phyloP scores from a whole-genome alignment of 2,888 invertebrate genomes.

The Fragum whitleyi region DNA sequence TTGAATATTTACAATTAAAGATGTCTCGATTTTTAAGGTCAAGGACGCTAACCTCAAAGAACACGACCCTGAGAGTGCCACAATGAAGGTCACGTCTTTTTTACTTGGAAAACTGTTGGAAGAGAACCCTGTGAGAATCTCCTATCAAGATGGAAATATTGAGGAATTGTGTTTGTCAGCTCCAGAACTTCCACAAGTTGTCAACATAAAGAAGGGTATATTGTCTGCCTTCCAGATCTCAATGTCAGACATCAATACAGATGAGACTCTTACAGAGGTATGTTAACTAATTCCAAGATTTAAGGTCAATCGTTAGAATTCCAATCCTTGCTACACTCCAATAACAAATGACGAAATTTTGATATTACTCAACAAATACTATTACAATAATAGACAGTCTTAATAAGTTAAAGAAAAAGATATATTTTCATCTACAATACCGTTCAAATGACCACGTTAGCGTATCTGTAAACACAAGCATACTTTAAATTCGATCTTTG shows the following conservation, averaged over 20 bases:
- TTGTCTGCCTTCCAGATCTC: constrained; percentile 61
- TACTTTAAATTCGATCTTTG: too few species aligned
- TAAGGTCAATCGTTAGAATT: too few species aligned
- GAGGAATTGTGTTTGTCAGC: constrained; percentile 53
- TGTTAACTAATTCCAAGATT: neutral
- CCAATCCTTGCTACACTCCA: too few species aligned
- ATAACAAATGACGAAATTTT: too few species aligned
- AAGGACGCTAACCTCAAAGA: constrained; percentile 53
- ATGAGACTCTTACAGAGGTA: constrained; percentile 57
- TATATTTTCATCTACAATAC: too few species aligned
- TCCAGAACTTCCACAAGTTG: constrained; percentile 32
- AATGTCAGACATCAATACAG: constrained; percentile 58
- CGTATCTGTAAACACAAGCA: too few species aligned
- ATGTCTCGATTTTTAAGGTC: constrained; percentile 46
- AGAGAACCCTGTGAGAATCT: constrained; percentile 51
- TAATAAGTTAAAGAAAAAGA: too few species aligned
- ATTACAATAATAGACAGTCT: too few species aligned
- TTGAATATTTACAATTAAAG: too few species aligned
- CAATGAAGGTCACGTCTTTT: constrained; percentile 39
- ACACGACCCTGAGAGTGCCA: constrained; percentile 57
- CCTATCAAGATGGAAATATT: constrained; percentile 61
- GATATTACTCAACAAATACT: too few species aligned
- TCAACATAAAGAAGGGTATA: constrained; percentile 64
- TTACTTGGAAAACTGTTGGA: constrained; percentile 37
- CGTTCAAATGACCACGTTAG: too few species aligned